Evolutionary conservation across 2,113 vertebrate genomes (phyloP).

Genomic region (Pachycephala philippinensis): DNA sequence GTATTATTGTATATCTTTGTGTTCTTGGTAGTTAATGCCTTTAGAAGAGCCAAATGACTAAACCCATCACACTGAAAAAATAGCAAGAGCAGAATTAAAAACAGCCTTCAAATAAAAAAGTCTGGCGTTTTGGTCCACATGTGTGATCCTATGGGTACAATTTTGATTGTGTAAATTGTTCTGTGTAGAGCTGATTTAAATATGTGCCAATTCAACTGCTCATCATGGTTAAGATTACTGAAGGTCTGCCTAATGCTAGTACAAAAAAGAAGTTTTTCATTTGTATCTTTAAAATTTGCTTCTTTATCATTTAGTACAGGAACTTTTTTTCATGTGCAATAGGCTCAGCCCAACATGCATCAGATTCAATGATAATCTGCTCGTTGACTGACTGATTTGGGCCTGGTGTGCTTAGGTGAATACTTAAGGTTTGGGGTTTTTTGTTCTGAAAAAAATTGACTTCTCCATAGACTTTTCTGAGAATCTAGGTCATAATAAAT

Average conservation of each 20-base stretch:
- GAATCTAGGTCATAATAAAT: background rate
- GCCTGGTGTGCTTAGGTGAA: background rate
- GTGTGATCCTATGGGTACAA: background rate
- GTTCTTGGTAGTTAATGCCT: background rate
- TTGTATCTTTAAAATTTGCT: background rate
- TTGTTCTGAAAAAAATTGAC: background rate
- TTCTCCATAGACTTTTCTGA: background rate
- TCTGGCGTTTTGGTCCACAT: background rate
- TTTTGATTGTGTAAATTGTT: background rate
- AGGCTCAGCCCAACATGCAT: background rate
- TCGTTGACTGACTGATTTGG: background rate
- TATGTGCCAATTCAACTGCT: background rate
- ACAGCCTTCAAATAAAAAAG: background rate
- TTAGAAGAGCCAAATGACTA: background rate
- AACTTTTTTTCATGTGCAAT: background rate
- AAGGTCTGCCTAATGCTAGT: background rate
- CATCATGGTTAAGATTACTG: background rate
- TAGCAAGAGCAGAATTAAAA: background rate
- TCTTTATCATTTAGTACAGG: background rate
- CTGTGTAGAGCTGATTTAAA: background rate
- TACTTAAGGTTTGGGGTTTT: background rate
- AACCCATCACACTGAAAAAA: background rate
- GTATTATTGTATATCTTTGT: background rate
- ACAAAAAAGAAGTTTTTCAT: background rate
- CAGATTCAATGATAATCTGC: background rate